A percentile compares a stretch with the other conserved stretches of the same genome.
Conservation (phyloP, 30 jellyfish, hydroid and myxozoan genomes). For the Hydra vulgaris region DNA sequence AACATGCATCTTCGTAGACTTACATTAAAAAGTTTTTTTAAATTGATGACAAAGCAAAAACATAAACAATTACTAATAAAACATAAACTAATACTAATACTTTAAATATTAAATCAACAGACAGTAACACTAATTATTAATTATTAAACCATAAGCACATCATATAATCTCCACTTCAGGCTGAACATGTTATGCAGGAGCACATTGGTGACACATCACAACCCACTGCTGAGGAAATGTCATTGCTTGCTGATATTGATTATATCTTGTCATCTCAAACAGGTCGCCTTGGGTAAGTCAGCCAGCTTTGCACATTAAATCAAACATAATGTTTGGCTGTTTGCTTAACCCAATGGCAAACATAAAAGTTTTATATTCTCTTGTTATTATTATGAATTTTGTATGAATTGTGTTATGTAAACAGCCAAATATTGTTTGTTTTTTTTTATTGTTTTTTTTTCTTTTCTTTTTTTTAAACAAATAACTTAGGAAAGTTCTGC, state of each 20-base stretch:
- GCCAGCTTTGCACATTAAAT: neutral
- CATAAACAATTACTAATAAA: too few relatives aligned
- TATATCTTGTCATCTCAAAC: slow-evolving; percentile 70
- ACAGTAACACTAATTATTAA: neutral
- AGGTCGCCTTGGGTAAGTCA: slow-evolving; percentile 99
- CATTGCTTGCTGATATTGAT: slow-evolving; percentile 83
- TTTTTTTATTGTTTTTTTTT: neutral
- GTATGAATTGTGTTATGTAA: neutral
- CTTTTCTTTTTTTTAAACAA: neutral
- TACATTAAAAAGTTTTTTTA: too few relatives aligned
- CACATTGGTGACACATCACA: slow-evolving; percentile 62
- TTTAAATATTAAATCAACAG: too few relatives aligned
- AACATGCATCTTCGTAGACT: too few relatives aligned
- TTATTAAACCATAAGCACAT: neutral
- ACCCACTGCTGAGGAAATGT: slow-evolving; percentile 55
- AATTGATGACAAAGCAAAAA: too few relatives aligned
- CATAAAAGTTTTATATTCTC: neutral
- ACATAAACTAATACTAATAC: too few relatives aligned
- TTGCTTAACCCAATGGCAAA: neutral
- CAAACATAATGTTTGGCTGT: slow-evolving; percentile 4
- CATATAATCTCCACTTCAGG: slow-evolving; percentile 45
- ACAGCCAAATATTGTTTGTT: slow-evolving; percentile 5
- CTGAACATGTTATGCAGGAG: slow-evolving; percentile 97
- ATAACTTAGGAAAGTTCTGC: slow-evolving; percentile 68
- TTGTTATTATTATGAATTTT: too few relatives aligned